These are phyloP conservation scores for Ianthella basta DNA, from an alignment of 37 sponge, comb jelly and placozoan species.

Conservation along the genomic window DNA sequence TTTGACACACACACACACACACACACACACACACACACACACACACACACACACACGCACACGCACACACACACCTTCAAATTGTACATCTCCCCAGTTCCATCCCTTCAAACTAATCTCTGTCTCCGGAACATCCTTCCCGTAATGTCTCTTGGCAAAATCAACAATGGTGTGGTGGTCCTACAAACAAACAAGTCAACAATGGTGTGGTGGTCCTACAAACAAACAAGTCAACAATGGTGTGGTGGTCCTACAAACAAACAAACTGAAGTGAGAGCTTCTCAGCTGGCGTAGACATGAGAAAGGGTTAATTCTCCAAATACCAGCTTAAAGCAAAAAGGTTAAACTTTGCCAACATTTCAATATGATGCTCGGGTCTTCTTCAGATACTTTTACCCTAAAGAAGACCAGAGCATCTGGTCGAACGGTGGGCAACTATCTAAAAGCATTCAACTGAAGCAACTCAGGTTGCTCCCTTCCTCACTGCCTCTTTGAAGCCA, in stretches of 20 bases:
- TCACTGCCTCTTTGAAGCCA: conserved; percentile 95
- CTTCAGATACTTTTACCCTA: too few species aligned
- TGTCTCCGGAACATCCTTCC: conserved; percentile 68
- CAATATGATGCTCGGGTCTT: too few species aligned
- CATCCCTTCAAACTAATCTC: conserved; percentile 94
- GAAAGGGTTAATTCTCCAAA: too few species aligned
- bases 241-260: conserved; percentile 70
- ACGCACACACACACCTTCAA: conserved; percentile 57
- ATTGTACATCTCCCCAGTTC: conserved; percentile 95
- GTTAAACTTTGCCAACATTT: too few species aligned
- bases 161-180: conserved; percentile 76
- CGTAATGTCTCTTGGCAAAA: conserved; percentile 70
- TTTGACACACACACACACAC: not conserved
- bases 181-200: conserved; percentile 66
- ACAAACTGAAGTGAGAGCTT: too few species aligned
- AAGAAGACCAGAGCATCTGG: too few species aligned
- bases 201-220: conserved; percentile 79
- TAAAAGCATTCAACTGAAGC: too few species aligned
- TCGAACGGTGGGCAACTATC: too few species aligned
- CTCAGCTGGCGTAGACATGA: too few species aligned
- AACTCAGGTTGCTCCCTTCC: too few species aligned
- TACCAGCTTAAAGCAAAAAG: too few species aligned
- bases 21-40: not conserved
- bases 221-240: conserved; percentile 57
- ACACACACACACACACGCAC: not conserved